Evolutionary conservation across 2,113 vertebrate genomes (phyloP), one percentile per base, ranked within the genome.

Genomic region (Entelurus aequoreus): DNA sequence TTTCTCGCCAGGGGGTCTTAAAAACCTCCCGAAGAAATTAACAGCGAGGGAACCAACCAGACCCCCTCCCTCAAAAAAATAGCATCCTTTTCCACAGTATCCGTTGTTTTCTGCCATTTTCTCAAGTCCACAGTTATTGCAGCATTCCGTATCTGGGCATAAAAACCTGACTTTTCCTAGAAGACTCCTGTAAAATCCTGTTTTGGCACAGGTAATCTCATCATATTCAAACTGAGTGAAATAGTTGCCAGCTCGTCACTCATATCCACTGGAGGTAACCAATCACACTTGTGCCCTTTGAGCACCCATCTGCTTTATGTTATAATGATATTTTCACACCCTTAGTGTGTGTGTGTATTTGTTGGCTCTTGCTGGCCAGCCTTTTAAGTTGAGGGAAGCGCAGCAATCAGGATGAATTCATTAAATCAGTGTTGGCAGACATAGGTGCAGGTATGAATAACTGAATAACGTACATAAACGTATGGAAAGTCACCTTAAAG

Each of bases 271-370:
- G 69, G 65, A 75, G 56, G 82, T 69, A 75, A 72, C 66, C 69
- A 80, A 81, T 81, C 66, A 74, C 69, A 83, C 63, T 60, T 79
- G 84, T 79, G 80, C 78, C 81, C 80, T 87, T 83, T 84, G 68
- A 76, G 76, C 57, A 81, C 65, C 69, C 71, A 69, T 72, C 76
- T 65, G 65, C 69, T 77, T 82, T 72, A 69, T 64, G 53, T 6
- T 58, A 72, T 75, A 68, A 85, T 75, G 75, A 68, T 58, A 71
- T 77, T 85, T 81, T 82, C 75, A 62, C 62, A 76, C 76, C 53
- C 54, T 14, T 14, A 21, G 11, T 1, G 14, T 40, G 68, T 46
- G 42, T 46, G 42, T 28, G 28, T 28, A 2, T 28, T 1, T 28
- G 28, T 28, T 28, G n/a, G 21, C 2, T 48, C 68, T 63, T 12